phyloP scores from a whole-genome alignment of 2,113 vertebrate species.

The Chaenocephalus aceratus region DNA sequence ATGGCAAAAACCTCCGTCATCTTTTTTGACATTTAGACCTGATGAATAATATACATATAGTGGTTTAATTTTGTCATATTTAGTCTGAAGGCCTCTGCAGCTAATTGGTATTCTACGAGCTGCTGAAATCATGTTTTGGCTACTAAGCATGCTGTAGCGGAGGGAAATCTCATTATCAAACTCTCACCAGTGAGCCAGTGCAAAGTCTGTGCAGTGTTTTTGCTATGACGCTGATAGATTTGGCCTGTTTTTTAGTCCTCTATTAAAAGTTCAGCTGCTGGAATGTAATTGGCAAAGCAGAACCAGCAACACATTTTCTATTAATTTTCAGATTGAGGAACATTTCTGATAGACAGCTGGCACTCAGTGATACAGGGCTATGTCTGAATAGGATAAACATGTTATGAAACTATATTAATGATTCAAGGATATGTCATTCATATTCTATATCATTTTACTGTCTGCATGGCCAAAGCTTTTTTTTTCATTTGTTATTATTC shows the following conservation, averaged over 20 bases:
- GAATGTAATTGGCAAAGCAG: constrained; percentile 23
- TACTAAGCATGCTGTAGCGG: constrained; percentile 18
- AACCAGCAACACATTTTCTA: constrained; percentile 1
- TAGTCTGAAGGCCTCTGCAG: constrained; percentile 6
- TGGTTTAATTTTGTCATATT: background rate
- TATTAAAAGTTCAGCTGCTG: constrained; percentile 38
- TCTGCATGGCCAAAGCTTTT: background rate
- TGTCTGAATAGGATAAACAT: constrained; percentile 8
- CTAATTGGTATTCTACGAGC: constrained; percentile 53
- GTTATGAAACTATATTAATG: background rate
- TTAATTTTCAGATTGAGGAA: background rate
- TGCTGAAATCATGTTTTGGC: constrained; percentile 34
- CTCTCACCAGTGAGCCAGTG: constrained; percentile 36
- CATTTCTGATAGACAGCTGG: constrained; percentile 23
- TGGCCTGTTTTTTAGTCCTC: constrained; percentile 33
- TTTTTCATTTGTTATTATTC: background rate
- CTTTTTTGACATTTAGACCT: constrained; percentile 43
- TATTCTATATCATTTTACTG: background rate
- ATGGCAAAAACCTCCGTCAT: constrained; percentile 20
- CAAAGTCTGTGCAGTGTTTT: constrained; percentile 37
- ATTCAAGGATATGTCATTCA: background rate
- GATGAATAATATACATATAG: constrained; percentile 27
- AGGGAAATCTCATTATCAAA: constrained; percentile 53
- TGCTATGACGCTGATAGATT: constrained; percentile 39
- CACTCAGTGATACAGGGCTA: constrained; percentile 1